Evolutionary conservation across 2,113 vertebrate genomes (phyloP), one percentile per base, ranked within the genome.

Genomic region (Larimichthys crocea): DNA sequence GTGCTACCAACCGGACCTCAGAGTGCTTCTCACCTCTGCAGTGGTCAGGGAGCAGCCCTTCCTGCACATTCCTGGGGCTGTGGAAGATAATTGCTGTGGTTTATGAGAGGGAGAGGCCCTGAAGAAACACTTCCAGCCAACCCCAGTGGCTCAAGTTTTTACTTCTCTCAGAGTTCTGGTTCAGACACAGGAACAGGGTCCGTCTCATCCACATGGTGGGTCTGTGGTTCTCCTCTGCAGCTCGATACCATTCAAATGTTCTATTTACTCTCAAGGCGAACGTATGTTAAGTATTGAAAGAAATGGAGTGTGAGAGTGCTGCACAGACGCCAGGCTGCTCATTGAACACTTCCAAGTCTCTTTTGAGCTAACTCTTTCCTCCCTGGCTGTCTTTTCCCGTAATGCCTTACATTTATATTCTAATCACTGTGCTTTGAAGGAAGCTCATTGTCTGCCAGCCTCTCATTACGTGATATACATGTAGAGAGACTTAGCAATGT

Each of bases 41-140:
- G 89, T 75, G 90, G 92, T 93, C 92, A 89, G 62, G 86, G 88
- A 91, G 89, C 92, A 84, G 90, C 88, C 90, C 86, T 92, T 93
- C 92, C 90, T 92, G 90, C 85, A 85, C 93, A 93, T 92, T 93
- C 92, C 89, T 92, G 79, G 64, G 72, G 88, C 80, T 89, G 88
- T 85, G 87, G 88, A 89, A 84, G 85, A 91, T 92, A 93, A 92
- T 93, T 93, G 85, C 92, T 93, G 92, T 50, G 92, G 94, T 93
- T 88, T 87, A 86, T 77, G 84, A 83, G 84, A 90, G 90, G 87
- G 91, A 90, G 91, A 90, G 91, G 90, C 91, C 92, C 68, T 10
- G 77, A 89, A 91, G 86, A 90, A 90, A 93, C 86, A 89, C 92
- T 86, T 92, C 88, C 90, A 91, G 80, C 83, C 86, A 74, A 85